Evolutionary conservation across 2,888 invertebrate species (phyloP).

Genomic region (Helleia helle): DNA sequence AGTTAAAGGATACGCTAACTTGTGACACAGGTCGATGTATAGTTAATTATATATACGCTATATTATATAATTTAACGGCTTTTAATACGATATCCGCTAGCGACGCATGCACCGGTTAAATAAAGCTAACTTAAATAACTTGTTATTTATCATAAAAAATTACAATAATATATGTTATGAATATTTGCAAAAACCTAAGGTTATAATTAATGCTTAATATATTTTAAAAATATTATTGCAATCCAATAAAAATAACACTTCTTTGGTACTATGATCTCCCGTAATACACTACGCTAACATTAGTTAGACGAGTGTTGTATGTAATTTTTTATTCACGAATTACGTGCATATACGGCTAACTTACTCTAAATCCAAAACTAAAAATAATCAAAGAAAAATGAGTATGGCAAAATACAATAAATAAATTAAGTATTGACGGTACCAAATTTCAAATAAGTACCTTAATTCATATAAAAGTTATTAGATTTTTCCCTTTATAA

Average conservation of each 20-base stretch:
- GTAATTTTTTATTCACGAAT: conserved; percentile 3
- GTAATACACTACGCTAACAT: conserved; percentile 4
- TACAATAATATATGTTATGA: neutral
- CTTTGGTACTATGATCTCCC: conserved; percentile 1
- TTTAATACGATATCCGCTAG: neutral
- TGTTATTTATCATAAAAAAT: neutral
- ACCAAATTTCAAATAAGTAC: conserved; percentile 9
- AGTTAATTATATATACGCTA: no score
- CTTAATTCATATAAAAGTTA: conserved; percentile 6
- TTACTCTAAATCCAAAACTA: conserved; percentile 7
- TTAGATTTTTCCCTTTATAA: no score
- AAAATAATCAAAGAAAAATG: conserved; percentile 7
- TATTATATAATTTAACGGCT: neutral
- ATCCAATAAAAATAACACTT: no score
- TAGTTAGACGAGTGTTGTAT: conserved; percentile 5
- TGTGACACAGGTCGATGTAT: no score
- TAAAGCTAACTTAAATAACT: conserved; percentile 5
- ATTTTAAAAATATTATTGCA: no score
- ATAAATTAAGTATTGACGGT: conserved; percentile 7
- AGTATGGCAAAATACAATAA: conserved; percentile 4
- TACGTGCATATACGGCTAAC: conserved; percentile 1
- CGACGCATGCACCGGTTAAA: conserved; percentile 2
- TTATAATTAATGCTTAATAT: neutral
- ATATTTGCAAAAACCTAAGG: neutral
- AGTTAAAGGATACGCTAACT: neutral